These are phyloP conservation scores for Xyliphius kryptos DNA, from an alignment of 2,113 vertebrate species.

Conservation along the genomic window DNA sequence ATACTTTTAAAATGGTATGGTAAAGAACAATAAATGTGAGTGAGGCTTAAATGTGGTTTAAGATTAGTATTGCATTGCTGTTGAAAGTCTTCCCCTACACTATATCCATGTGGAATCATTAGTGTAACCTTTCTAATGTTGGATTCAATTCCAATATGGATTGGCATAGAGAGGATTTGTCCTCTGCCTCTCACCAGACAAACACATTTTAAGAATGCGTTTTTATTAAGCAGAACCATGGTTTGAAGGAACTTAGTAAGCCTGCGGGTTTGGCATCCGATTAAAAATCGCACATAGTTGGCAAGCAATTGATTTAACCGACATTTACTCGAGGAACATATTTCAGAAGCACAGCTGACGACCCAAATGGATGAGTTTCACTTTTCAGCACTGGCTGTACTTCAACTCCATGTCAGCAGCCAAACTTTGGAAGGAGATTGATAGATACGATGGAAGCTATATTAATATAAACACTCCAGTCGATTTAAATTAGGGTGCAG, in stretches of 20 bases:
- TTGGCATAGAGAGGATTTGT: constrained; percentile 16
- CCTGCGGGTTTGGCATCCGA: constrained; percentile 6
- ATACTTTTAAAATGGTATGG: no score
- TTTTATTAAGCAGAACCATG: constrained; percentile 12
- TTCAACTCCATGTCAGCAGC: constrained; percentile 40
- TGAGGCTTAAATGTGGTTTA: no score
- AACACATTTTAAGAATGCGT: constrained; percentile 1
- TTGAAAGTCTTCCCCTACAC: constrained; percentile 3
- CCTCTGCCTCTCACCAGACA: constrained; percentile 6
- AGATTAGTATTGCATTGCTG: neutral
- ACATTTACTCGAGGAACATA: neutral
- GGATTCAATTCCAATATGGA: constrained; percentile 6
- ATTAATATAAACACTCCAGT: constrained; percentile 52
- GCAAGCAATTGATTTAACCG: constrained; percentile 16
- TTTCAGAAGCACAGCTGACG: neutral
- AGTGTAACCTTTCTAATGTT: constrained; percentile 5
- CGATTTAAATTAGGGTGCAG: constrained; percentile 35
- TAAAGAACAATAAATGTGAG: no score
- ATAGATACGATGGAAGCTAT: constrained; percentile 48
- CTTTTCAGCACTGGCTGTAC: neutral
- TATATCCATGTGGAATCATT: constrained; percentile 3
- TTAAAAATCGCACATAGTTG: constrained; percentile 12
- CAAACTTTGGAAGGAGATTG: constrained; percentile 42
- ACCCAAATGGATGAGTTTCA: constrained; percentile 28
- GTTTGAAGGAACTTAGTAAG: neutral